Evolutionary conservation across 2,113 vertebrate species (phyloP), one percentile per base, ranked within the genome.

Genomic region (Sebastes schlegelii): DNA sequence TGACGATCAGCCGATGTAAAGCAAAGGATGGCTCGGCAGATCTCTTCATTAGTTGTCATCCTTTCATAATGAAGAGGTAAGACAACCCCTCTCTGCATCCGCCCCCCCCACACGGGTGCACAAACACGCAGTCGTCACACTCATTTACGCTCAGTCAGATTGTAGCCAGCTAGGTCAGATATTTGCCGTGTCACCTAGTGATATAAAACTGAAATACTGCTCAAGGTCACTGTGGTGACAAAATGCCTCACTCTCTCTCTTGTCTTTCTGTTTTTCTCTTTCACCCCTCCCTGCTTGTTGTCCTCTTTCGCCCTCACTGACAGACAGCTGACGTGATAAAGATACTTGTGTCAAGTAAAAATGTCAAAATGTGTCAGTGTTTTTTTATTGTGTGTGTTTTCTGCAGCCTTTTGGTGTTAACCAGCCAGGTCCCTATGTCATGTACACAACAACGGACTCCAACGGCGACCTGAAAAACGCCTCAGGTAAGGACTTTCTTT

Each of bases 341-440:
- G 1, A 74, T 8, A 52, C 11, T 75, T 71, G 46, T 0, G 80
- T 34, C 34, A 34, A 34, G 34, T 34, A 4, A 34, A 61, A 51
- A 51, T 77, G 58, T 76, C 2, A 72, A 62, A 64, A 51, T 65
- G 2, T 65, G 1, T 55, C 17, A 1, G 0, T 74, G 52, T 17
- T 72, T 80, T 77, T 40, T n/a, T 54, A 66, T 61, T 80, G 40
- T 82, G 6, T 73, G n/a, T 91, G 55, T 87, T 84, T 79, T 40
- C 86, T 88, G 11, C 90, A 99, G 97, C 98, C 97, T 52, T 98
- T 98, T 34, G 98, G 98, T 83, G 98, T 99, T 43, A 99, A 99
- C 86, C 98, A 99, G 81, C 98, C 98, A 8, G 98, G 98, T 60
- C 98, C 98, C 14, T 99, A 99, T 74, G 97, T 99, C 93, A 98